Conservation (phyloP, 2,797 vertebrate species). For the Petrocephalus sullivani region DNA sequence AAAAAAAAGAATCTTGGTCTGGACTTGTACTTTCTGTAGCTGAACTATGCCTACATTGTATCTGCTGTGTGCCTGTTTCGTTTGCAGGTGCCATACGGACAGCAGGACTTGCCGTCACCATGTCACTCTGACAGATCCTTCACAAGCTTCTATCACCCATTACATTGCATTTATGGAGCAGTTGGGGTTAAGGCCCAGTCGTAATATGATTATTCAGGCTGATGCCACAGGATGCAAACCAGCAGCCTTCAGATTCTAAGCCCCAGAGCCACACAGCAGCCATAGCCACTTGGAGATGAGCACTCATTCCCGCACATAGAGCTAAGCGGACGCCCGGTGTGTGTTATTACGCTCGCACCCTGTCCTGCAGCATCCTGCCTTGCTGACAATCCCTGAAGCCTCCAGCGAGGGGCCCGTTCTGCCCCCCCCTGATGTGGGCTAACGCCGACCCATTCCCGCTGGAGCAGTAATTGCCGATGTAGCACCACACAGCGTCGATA, state of each 20-base stretch:
- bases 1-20: not conserved
- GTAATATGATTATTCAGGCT: not conserved
- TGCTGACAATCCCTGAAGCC: not conserved
- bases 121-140: not conserved
- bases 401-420: not conserved
- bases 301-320: not conserved
- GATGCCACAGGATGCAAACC: not conserved
- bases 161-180: not conserved
- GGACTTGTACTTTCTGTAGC: not conserved
- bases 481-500: constrained; percentile 19
- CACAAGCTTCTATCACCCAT: not conserved
- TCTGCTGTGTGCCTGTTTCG: not conserved
- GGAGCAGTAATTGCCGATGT: constrained; percentile 36
- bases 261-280: not conserved
- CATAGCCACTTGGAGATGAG: not conserved
- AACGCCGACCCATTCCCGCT: constrained; percentile 22
- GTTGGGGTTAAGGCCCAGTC: not conserved
- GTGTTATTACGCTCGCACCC: not conserved
- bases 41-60: not conserved
- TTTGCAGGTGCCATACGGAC: not conserved
- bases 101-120: no score
- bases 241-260: not conserved
- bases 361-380: not conserved
- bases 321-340: no score
- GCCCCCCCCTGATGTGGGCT: not conserved